A percentile compares a stretch with the other conserved stretches of the same genome.
Evolutionary conservation across 1,140 invertebrate genomes (phyloP).

Genomic region (Orchesella cincta): DNA sequence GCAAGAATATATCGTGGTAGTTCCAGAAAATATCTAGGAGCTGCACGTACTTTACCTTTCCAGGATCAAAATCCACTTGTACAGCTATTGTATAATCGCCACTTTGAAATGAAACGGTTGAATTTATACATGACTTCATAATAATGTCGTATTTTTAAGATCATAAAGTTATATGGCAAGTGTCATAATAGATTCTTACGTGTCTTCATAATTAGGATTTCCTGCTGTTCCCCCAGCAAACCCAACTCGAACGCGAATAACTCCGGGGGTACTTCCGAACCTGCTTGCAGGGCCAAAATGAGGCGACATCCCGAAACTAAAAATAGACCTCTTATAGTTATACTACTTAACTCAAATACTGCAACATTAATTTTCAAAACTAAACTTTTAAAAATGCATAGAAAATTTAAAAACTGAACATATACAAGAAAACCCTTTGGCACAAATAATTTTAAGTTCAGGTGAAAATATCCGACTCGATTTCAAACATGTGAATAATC

Average conservation of each 20-base stretch:
- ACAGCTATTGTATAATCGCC: not conserved
- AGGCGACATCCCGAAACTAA: not conserved
- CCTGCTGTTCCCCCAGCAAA: not conserved
- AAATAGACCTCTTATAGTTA: not conserved
- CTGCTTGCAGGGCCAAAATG: not conserved
- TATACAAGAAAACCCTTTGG: too few relatives aligned
- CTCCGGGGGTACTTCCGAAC: not conserved
- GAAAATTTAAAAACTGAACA: too few relatives aligned
- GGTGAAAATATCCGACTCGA: too few relatives aligned
- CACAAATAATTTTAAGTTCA: too few relatives aligned
- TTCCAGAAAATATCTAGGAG: not conserved
- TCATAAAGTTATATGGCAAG: too few relatives aligned
- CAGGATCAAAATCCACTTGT: not conserved
- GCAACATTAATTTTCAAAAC: not conserved
- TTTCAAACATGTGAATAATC: too few relatives aligned
- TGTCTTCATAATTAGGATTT: not conserved
- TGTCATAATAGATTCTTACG: not conserved
- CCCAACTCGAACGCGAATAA: slow-evolving; percentile 8
- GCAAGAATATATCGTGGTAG: slow-evolving; percentile 1
- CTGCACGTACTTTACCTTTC: not conserved
- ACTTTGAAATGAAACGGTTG: not conserved
- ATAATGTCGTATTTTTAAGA: too few relatives aligned
- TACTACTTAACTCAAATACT: not conserved
- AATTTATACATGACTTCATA: not conserved
- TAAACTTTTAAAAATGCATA: too few relatives aligned